Base-by-base conservation (phyloP, 1,140 invertebrate species). In the Thereuonema tuberculata region DNA sequence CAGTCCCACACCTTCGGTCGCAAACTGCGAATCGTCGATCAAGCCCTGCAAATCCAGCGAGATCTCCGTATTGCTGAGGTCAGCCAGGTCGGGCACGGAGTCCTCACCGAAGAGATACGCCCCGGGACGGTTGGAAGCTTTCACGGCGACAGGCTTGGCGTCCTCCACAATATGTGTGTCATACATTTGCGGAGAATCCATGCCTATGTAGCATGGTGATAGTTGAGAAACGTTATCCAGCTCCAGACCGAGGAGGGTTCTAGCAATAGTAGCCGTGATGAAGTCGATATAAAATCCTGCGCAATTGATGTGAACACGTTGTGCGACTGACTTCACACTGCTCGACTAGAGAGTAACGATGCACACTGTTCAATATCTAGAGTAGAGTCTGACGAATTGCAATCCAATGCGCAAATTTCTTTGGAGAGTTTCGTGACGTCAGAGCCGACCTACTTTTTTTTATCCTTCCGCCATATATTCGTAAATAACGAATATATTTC, bases 61-160 rank as follows among this genome's bases (percentile, higher is more conserved):
- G 68, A 93, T 91, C 72, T 93, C 89, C 49, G 88, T 86, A 20
- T 84, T 86, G 70, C 87, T 89, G 61, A 93, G 77, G 68, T 93
- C 89, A 64, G 86, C 85, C 53, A 92, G 76, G 66, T 93, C 88
- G 29, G 31, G 67, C 67, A 47, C 67, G 63, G 57, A 63, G 63
- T 29, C 64, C 61, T 43, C 64, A 43, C 56, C 48, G 56, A 58
- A 46, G 14, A 48, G 48, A 24, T 59, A 50, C 14, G 58, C 37
- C 25, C 21, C 49, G 15, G 66, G 62, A 14, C 43, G 58, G 53
- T 60, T 59, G 23, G 14, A 29, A 9, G 3, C 47, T 17, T 21
- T 58, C 2, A 20, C 5, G 5, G 21, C 3, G 48, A 20, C 5
- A 9, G 23, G 25, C 57, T 68, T 63, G 29, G 73, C 68, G 58